Conservation (phyloP, 2,113 vertebrate genomes). For the Xyrauchen texanus region DNA sequence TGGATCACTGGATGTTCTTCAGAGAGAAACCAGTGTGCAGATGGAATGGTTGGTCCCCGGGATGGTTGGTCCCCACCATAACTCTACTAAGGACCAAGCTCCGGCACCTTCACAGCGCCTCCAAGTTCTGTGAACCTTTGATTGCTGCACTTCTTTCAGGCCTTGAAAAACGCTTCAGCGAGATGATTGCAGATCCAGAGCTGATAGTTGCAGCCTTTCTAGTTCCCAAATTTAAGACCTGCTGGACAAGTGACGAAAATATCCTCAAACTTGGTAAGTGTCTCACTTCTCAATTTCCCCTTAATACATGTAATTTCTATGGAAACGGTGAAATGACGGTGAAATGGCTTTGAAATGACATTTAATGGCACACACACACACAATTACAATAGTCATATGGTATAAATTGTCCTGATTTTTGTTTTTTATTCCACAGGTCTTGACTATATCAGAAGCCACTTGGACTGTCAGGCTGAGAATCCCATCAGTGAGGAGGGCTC, state of each 20-base stretch:
- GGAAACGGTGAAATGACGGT: conserved; percentile 23
- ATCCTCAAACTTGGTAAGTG: conserved; percentile 45
- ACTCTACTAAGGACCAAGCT: conserved; percentile 50
- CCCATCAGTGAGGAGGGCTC: too few species aligned
- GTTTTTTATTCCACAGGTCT: too few species aligned
- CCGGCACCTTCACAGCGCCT: background rate
- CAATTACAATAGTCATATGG: too few species aligned
- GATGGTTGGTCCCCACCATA: conserved; percentile 48
- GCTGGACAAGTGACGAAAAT: conserved; percentile 40
- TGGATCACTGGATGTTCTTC: conserved; percentile 50
- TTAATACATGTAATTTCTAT: conserved; percentile 11
- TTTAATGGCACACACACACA: conserved; percentile 2
- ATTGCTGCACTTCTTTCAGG: conserved; percentile 22
- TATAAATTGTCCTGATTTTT: too few species aligned
- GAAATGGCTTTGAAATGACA: conserved; percentile 15
- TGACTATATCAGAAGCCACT: too few species aligned
- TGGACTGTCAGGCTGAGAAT: too few species aligned
- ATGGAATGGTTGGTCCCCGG: too few species aligned
- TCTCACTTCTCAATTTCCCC: conserved; percentile 20
- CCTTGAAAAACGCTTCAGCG: conserved; percentile 5
- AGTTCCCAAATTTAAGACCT: conserved; percentile 44
- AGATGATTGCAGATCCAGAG: conserved; percentile 41
- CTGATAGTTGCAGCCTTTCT: conserved; percentile 40
- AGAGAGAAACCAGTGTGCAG: conserved; percentile 50
- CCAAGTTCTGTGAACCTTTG: conserved; percentile 49